Conservation (phyloP, 2,113 vertebrate species). For the Mungos mungo region DNA sequence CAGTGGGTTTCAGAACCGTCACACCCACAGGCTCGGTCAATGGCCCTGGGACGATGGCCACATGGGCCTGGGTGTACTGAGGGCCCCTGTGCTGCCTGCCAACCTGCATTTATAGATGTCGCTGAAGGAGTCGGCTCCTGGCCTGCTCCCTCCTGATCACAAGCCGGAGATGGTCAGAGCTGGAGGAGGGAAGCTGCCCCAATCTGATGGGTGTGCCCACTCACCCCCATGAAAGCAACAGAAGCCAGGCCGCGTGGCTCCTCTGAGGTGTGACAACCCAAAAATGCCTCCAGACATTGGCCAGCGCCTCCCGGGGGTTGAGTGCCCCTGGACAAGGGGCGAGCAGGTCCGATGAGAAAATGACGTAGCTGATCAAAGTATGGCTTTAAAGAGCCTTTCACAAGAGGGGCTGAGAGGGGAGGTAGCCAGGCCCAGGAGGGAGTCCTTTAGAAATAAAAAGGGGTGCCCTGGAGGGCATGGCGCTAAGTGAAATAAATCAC, state of each 20-base stretch:
- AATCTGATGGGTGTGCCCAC: fast-evolving
- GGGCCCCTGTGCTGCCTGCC: neutral
- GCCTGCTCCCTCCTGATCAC: neutral
- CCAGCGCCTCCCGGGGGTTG: neutral
- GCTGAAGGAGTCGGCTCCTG: neutral
- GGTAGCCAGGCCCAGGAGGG: neutral
- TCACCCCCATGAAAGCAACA: neutral
- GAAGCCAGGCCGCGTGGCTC: neutral
- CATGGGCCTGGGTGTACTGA: neutral
- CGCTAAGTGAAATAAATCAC: neutral
- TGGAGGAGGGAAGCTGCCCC: neutral
- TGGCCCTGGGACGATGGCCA: neutral
- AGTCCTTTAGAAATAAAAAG: neutral
- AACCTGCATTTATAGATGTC: neutral
- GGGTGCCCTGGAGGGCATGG: neutral
- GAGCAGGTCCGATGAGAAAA: neutral
- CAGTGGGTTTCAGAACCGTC: neutral
- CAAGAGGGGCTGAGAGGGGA: neutral
- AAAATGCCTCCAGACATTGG: neutral
- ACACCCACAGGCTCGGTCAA: fast-evolving
- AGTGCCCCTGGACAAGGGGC: neutral
- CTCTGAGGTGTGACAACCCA: neutral
- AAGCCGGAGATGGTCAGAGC: neutral
- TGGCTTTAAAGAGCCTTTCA: neutral
- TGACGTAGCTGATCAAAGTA: no score